Evolutionary conservation across 37 sponge, comb jelly and placozoan genomes (phyloP).

Genomic region (Amphimedon queenslandica): DNA sequence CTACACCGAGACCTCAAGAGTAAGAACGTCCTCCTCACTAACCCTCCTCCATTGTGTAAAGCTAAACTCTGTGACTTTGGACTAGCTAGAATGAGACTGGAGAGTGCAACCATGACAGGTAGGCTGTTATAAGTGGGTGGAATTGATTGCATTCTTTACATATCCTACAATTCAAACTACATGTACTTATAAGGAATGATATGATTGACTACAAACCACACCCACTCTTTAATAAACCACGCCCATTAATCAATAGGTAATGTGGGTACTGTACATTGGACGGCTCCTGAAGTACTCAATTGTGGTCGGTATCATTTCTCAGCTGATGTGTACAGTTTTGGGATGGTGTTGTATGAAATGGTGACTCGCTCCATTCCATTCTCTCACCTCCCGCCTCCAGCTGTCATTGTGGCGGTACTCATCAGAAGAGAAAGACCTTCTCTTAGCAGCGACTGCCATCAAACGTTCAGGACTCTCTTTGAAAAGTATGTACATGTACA

Average conservation of each 20-base stretch:
- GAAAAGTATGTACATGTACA: neutral
- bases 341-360: constrained; percentile 87
- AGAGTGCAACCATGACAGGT: constrained; percentile 88
- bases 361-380: constrained; percentile 60
- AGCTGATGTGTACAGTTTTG: constrained; percentile 84
- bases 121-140: neutral
- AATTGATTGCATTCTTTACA: neutral
- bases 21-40: constrained; percentile 52
- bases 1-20: constrained; percentile 65
- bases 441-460: constrained; percentile 17
- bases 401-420: constrained; percentile 81
- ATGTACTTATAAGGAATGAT: neutral
- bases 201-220: neutral
- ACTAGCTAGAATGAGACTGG: constrained; percentile 69
- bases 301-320: constrained; percentile 68
- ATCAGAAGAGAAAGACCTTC: constrained; percentile 56
- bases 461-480: constrained; percentile 37
- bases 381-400: constrained; percentile 59
- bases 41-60: constrained; percentile 42
- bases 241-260: no score
- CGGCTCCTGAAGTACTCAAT: constrained; percentile 83
- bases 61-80: constrained; percentile 95
- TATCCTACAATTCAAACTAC: neutral
- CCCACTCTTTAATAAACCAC: no score
- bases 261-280: constrained; percentile 89